These are phyloP conservation scores for Colaptes auratus DNA, from an alignment of 2,113 vertebrate genomes.

Conservation along the genomic window DNA sequence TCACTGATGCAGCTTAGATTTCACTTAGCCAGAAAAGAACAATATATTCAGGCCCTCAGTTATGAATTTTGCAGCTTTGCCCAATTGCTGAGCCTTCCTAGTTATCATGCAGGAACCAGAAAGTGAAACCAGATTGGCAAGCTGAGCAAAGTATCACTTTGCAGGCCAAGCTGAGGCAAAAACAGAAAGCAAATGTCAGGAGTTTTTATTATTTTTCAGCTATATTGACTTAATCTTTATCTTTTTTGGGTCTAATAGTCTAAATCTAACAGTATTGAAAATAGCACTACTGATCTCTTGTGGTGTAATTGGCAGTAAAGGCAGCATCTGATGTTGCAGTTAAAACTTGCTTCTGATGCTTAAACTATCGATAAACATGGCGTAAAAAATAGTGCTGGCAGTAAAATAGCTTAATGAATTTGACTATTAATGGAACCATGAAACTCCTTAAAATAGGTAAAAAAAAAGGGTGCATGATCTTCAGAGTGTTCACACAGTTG, in stretches of 20 bases:
- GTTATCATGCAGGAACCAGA: background rate
- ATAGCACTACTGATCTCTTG: background rate
- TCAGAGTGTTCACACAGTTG: background rate
- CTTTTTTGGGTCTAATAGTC: background rate
- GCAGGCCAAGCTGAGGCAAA: background rate
- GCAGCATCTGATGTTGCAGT: background rate
- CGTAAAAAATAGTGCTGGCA: background rate
- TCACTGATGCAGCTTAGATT: background rate
- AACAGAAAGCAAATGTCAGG: background rate
- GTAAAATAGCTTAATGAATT: background rate
- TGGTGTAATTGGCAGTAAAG: background rate
- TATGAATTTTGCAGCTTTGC: background rate
- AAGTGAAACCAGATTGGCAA: conserved; percentile 1
- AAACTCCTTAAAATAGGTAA: background rate
- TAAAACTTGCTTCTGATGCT: background rate
- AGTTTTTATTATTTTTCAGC: background rate
- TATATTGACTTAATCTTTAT: background rate
- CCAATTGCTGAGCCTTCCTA: background rate
- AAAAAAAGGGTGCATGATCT: background rate
- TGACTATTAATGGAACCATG: background rate
- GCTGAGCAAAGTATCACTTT: background rate
- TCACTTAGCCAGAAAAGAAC: background rate
- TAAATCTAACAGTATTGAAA: background rate
- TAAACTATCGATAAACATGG: background rate
- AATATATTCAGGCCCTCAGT: background rate